These are phyloP conservation scores for Acrossocheilus wenchowensis DNA, from an alignment of 2,797 vertebrate genomes.

Conservation along the genomic window DNA sequence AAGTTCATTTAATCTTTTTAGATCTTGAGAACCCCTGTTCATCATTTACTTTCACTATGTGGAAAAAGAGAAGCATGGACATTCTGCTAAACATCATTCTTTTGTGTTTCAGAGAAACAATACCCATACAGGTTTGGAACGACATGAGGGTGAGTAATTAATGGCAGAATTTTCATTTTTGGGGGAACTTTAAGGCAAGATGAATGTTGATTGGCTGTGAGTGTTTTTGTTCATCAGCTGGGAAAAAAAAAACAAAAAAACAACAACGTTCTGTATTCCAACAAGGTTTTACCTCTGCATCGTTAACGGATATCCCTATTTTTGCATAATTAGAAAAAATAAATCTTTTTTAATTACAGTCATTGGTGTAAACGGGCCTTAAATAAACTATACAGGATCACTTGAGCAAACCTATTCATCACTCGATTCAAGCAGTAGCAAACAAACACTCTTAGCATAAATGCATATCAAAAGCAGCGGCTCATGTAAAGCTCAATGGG, in stretches of 20 bases:
- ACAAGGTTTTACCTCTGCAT: not conserved
- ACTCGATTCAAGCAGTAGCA: not conserved
- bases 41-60: not conserved
- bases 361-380: not conserved
- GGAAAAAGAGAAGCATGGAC: not conserved
- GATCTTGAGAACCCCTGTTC: not conserved
- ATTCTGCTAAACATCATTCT: not conserved
- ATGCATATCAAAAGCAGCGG: conserved; percentile 40
- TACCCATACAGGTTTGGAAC: not conserved
- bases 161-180: not conserved
- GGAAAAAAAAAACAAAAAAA: too few relatives aligned
- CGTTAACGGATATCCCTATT: not conserved
- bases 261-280: too few relatives aligned
- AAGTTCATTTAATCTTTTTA: not conserved
- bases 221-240: too few relatives aligned
- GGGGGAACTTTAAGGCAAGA: too few relatives aligned
- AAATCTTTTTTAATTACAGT: not conserved
- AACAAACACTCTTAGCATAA: conserved; percentile 52
- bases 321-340: not conserved
- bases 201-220: too few relatives aligned
- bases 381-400: conserved; percentile 16
- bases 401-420: not conserved
- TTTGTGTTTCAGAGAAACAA: not conserved
- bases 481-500: conserved; percentile 37
- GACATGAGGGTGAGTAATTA: too few relatives aligned